Evolutionary conservation across 2,113 vertebrate species (phyloP).

Genomic region (Phyllopteryx taeniolatus): DNA sequence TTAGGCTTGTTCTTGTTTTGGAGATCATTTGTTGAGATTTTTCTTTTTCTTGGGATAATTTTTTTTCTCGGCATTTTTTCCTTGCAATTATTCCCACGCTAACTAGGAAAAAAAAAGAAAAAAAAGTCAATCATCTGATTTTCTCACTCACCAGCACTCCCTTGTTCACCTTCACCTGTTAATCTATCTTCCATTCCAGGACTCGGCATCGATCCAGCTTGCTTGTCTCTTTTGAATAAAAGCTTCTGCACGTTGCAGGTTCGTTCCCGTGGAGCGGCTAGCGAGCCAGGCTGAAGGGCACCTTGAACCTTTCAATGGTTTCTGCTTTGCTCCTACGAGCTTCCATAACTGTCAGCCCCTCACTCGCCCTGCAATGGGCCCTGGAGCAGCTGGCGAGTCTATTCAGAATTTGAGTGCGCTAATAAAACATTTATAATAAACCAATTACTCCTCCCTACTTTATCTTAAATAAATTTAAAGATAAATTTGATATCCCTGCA

Average conservation of each 20-base stretch:
- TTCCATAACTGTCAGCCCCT: background rate
- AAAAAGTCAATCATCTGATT: conserved; percentile 48
- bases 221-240: background rate
- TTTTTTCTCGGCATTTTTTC: background rate
- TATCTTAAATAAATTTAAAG: too few relatives aligned
- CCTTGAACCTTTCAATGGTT: background rate
- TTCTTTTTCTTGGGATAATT: background rate
- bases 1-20: background rate
- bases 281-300: background rate
- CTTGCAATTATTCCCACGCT: conserved; percentile 21
- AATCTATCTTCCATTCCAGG: conserved; percentile 23
- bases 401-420: background rate
- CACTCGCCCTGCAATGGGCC: background rate
- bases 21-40: background rate
- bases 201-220: conserved; percentile 7
- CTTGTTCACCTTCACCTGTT: conserved; percentile 40
- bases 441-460: too few relatives aligned
- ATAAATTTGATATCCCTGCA: too few relatives aligned
- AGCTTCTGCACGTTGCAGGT: background rate
- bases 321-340: background rate
- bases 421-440: too few relatives aligned
- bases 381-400: too few relatives aligned
- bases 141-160: conserved; percentile 20
- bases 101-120: conserved; percentile 40
- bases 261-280: background rate